Conservation (phyloP, 2,113 vertebrate species). For the Anolis sagrei region DNA sequence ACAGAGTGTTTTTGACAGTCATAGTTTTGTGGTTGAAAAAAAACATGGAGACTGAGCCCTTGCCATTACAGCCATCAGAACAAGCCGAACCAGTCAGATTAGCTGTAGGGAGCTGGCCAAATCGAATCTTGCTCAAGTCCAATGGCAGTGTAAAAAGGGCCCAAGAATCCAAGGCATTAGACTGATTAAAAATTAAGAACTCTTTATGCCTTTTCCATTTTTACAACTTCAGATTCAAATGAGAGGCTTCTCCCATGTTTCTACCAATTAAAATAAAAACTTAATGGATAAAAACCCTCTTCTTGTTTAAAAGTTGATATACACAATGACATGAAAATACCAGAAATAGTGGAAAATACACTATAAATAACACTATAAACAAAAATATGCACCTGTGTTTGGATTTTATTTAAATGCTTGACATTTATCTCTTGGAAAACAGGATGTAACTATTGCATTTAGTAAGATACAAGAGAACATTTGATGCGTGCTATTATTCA, state of each 20-base stretch:
- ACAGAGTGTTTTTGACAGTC: no score
- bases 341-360: background rate
- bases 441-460: constrained; percentile 7
- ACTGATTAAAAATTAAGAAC: background rate
- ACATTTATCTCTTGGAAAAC: constrained; percentile 34
- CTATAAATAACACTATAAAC: no score
- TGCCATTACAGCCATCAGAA: no score
- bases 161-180: background rate
- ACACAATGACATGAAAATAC: background rate
- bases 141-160: no score
- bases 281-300: background rate
- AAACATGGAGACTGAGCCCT: no score
- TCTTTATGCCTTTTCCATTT: background rate
- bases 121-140: no score
- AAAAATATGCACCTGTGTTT: background rate
- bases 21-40: no score
- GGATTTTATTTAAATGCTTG: constrained; percentile 4
- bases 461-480: background rate
- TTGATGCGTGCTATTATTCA: constrained; percentile 13
- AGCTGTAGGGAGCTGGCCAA: no score
- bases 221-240: background rate
- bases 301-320: background rate
- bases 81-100: no score
- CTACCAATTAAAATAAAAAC: background rate
- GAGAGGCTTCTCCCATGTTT: background rate